Percentiles rank a stretch among this genome's conserved stretches.
Conservation (phyloP, 1,140 invertebrate genomes). For the Mizuhopecten yessoensis region DNA sequence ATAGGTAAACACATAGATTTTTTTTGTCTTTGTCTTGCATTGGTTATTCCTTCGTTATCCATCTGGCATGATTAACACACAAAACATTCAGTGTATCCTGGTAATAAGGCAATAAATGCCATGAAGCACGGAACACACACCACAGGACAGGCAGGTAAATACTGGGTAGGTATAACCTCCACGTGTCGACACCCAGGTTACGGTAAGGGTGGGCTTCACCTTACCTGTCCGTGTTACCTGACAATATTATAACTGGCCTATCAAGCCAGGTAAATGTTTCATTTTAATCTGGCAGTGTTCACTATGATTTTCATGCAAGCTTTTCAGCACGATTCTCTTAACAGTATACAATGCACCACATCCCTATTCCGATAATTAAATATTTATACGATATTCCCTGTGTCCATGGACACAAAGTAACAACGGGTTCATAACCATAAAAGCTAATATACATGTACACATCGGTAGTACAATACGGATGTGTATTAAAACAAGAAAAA, state of each 20-base stretch:
- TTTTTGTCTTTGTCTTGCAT: constrained; percentile 27
- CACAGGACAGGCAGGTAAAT: neutral
- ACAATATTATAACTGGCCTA: too few relatives aligned
- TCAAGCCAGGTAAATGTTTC: too few relatives aligned
- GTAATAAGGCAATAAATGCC: neutral
- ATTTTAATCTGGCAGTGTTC: neutral
- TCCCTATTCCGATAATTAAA: neutral
- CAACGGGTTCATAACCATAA: neutral
- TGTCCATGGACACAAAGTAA: constrained; percentile 5
- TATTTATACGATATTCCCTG: neutral
- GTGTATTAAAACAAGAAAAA: neutral
- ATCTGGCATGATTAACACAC: neutral
- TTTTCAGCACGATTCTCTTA: neutral
- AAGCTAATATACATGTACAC: neutral
- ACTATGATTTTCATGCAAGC: neutral
- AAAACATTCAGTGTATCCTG: constrained; percentile 16
- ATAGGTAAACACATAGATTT: neutral
- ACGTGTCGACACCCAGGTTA: neutral
- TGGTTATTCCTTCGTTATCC: neutral
- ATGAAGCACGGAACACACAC: neutral
- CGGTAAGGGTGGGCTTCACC: neutral
- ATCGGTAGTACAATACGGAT: neutral
- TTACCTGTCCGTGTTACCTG: too few relatives aligned
- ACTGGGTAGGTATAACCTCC: neutral
- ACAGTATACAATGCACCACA: neutral